A percentile compares a stretch with the other conserved stretches of the same genome.
These are phyloP conservation scores for Lordiphosa mommai DNA, from an alignment of 1,140 invertebrate genomes.

Conservation along the genomic window DNA sequence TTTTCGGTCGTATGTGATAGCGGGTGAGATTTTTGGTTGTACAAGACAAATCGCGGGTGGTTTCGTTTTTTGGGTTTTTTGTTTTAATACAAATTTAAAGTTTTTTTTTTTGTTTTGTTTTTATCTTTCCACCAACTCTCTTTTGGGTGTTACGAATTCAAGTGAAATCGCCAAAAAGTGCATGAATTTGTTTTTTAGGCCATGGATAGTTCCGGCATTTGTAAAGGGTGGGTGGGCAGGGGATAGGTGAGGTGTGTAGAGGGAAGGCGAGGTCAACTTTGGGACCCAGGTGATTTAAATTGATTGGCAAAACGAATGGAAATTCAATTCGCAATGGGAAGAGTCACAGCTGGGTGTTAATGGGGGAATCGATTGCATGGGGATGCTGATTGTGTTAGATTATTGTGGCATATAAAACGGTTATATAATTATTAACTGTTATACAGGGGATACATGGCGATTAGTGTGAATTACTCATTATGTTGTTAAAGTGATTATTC, in stretches of 20 bases:
- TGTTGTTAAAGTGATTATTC: too few species aligned
- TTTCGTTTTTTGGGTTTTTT: constrained; percentile 61
- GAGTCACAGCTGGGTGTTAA: constrained; percentile 6
- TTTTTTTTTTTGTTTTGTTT: constrained; percentile 27
- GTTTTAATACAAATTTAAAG: constrained; percentile 60
- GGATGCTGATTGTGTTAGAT: not conserved
- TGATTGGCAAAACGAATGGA: constrained; percentile 68
- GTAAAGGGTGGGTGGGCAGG: not conserved
- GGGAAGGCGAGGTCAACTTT: constrained; percentile 42
- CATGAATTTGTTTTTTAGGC: constrained; percentile 63
- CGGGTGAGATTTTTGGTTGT: constrained; percentile 55
- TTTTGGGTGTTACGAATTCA: constrained; percentile 71
- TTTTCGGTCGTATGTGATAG: constrained; percentile 53
- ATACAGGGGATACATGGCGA: too few species aligned
- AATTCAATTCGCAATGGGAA: constrained; percentile 60
- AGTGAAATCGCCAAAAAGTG: constrained; percentile 76
- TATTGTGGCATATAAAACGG: not conserved
- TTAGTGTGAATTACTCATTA: too few species aligned
- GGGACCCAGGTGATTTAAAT: constrained; percentile 45
- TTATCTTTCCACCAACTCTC: constrained; percentile 29
- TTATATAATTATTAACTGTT: not conserved
- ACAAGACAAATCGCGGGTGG: constrained; percentile 65
- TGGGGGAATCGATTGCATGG: constrained; percentile 11
- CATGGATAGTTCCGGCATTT: constrained; percentile 68
- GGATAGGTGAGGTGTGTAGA: constrained; percentile 1